phyloP scores from a whole-genome alignment of 2,797 vertebrate genomes.

The Hyperoplus immaculatus region DNA sequence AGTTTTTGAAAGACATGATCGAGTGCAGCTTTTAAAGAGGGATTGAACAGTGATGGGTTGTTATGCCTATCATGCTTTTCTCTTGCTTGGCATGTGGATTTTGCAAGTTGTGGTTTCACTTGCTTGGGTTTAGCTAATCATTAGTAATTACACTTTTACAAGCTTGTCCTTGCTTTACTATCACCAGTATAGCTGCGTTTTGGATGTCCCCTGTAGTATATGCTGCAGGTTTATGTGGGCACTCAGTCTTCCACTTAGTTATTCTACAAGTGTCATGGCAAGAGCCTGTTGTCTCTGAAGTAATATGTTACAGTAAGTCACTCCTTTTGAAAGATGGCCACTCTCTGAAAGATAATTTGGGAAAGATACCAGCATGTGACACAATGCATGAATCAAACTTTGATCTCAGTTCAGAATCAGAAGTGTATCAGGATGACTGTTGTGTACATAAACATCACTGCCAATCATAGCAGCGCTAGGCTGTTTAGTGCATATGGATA shows the following conservation, averaged over 20 bases:
- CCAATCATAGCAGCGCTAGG: slow-evolving; percentile 23
- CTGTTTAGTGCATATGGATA: slow-evolving; percentile 52
- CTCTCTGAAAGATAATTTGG: slow-evolving; percentile 41
- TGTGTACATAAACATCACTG: slow-evolving; percentile 22
- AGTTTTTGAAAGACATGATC: slow-evolving; percentile 83
- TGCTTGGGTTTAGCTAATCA: slow-evolving; percentile 70
- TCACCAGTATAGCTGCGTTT: slow-evolving; percentile 14
- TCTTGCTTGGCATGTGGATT: slow-evolving; percentile 48
- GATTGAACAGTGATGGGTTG: slow-evolving; percentile 72
- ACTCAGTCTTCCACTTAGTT: slow-evolving; percentile 9
- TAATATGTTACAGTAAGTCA: slow-evolving; percentile 47
- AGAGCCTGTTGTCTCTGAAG: slow-evolving; percentile 49
- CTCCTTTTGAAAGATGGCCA: slow-evolving; percentile 28
- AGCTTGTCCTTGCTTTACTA: slow-evolving; percentile 64
- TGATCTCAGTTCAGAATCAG: slow-evolving; percentile 41
- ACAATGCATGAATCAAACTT: slow-evolving; percentile 47
- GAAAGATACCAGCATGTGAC: slow-evolving; percentile 38
- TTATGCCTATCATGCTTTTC: slow-evolving; percentile 71
- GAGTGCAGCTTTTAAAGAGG: slow-evolving; percentile 80
- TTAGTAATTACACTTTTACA: slow-evolving; percentile 65
- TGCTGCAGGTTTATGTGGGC: slow-evolving; percentile 9
- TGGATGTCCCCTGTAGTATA: slow-evolving; percentile 1
- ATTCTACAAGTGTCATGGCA: slow-evolving; percentile 23
- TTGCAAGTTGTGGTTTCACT: slow-evolving; percentile 60
- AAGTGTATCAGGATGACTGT: slow-evolving; percentile 17